Base-by-base conservation (phyloP, 2,888 invertebrate genomes). In the Ichneumoninae sp. region DNA sequence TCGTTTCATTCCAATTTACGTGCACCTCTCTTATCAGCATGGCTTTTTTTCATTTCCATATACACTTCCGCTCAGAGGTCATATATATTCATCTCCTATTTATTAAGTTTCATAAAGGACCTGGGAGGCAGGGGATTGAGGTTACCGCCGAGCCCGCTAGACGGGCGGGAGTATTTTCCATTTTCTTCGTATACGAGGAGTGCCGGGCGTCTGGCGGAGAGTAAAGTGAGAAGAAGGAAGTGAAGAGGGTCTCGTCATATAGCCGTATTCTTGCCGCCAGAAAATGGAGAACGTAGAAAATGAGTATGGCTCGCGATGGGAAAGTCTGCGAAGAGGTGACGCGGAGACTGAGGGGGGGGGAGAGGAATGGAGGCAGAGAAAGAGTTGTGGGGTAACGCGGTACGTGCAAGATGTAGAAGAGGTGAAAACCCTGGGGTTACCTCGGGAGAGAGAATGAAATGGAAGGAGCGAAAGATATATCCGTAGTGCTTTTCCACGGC, bases 81-180 rank as follows among this genome's bases (percentile, higher is more conserved):
- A 81, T 85, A 80, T 83, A 81, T 84, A 86, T 86, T 84, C 84
- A 86, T 86, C 72, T 60, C 91, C 91, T 92, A 92, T 92, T 93
- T 93, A 93, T 93, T 92, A 92, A 92, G 92, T 93, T 93, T 90
- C 89, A 90, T 91, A 90, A 90, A 91, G 89, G 89, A 88, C 86
- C 83, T 69, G 79, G 16, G 62, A 44, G 40, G 60, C 19, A 54
- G 8, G 44, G 47, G 54, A 83, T 78, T 70, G 66, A 66, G 80
- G 47, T 36, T 70, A 80, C 60, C 69, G 68, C 65, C 62, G 76
- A 75, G 85, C 68, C 71, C 13, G 30, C 62, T 36, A 62, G 30
- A 40, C 19, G n/a, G 62, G 52, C 40, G 36, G 26, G 44, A 57
- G 90, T 91, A 91, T 91, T 91, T 92, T 93, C 92, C 92, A 92